Evolutionary conservation across 2,113 vertebrate species (phyloP).

Genomic region (Salvelinus sp.): DNA sequence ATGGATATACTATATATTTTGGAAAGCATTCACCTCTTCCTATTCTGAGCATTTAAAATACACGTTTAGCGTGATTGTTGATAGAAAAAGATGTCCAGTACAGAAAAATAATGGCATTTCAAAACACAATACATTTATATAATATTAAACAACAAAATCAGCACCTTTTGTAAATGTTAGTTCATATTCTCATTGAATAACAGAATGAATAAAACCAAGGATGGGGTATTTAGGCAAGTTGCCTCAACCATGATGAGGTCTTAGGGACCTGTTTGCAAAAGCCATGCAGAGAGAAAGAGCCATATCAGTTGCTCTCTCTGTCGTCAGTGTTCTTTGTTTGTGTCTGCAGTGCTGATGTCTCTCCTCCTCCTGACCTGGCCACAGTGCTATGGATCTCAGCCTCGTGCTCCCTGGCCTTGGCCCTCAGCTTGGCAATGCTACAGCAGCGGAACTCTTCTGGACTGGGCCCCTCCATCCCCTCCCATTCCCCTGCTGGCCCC

Average conservation of each 20-base stretch:
- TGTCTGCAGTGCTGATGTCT: slow-evolving; percentile 25
- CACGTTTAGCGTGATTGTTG: too few relatives aligned
- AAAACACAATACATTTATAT: not conserved
- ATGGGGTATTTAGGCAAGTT: not conserved
- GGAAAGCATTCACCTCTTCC: not conserved
- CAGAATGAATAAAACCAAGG: not conserved
- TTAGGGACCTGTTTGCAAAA: not conserved
- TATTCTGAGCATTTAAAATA: not conserved
- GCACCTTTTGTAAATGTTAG: not conserved
- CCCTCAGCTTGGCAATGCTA: slow-evolving; percentile 78
- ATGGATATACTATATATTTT: too few relatives aligned
- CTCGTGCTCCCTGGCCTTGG: slow-evolving; percentile 78
- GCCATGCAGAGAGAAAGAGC: slow-evolving; percentile 51
- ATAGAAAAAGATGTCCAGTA: not conserved
- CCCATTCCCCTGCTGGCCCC: slow-evolving; percentile 40
- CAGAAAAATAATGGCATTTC: not conserved
- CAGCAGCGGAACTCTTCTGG: slow-evolving; percentile 72
- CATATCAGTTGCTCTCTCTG: slow-evolving; percentile 52
- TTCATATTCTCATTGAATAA: not conserved
- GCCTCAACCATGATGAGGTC: not conserved
- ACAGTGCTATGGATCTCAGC: slow-evolving; percentile 74
- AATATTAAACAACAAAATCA: not conserved
- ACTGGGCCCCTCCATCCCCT: slow-evolving; percentile 45
- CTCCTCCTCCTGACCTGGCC: slow-evolving; percentile 47
- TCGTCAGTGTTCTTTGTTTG: slow-evolving; percentile 55